A percentile compares a stretch with the other conserved stretches of the same genome.
phyloP scores from a whole-genome alignment of 2,113 vertebrate genomes.

The Climacteris rufus region DNA sequence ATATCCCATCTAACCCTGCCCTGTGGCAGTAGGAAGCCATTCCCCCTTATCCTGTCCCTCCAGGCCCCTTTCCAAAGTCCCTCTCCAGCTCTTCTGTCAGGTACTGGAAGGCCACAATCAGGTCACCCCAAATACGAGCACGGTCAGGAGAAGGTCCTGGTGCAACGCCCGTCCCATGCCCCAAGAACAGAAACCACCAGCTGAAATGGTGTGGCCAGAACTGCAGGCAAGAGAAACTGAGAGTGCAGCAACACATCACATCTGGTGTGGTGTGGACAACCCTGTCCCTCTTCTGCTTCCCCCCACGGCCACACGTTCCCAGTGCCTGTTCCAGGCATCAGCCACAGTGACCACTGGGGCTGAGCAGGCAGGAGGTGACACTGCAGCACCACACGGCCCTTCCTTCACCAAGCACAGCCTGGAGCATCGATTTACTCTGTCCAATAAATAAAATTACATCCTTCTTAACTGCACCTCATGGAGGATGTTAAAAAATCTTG shows the following conservation, averaged over 20 bases:
- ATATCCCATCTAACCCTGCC: rapidly evolving
- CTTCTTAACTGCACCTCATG: rapidly evolving
- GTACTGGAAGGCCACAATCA: neutral
- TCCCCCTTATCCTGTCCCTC: neutral
- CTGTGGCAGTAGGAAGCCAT: neutral
- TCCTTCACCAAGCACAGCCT: neutral
- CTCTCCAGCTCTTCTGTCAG: neutral
- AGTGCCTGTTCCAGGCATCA: neutral
- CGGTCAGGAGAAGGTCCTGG: neutral
- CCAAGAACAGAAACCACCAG: neutral
- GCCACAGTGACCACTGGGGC: rapidly evolving
- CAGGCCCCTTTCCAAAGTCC: neutral
- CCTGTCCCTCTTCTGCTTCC: neutral
- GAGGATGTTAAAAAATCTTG: rapidly evolving
- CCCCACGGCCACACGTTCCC: rapidly evolving
- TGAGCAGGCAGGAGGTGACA: neutral
- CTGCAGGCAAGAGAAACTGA: neutral
- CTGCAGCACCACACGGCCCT: rapidly evolving
- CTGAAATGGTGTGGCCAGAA: neutral
- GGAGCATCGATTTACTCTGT: neutral
- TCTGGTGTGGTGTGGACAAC: neutral
- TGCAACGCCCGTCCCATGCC: neutral
- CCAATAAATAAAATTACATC: neutral
- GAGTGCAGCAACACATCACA: neutral
- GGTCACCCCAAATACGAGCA: neutral